Evolutionary conservation across 2,888 invertebrate genomes (phyloP).

Genomic region (Rhopalosiphum nymphaeae): DNA sequence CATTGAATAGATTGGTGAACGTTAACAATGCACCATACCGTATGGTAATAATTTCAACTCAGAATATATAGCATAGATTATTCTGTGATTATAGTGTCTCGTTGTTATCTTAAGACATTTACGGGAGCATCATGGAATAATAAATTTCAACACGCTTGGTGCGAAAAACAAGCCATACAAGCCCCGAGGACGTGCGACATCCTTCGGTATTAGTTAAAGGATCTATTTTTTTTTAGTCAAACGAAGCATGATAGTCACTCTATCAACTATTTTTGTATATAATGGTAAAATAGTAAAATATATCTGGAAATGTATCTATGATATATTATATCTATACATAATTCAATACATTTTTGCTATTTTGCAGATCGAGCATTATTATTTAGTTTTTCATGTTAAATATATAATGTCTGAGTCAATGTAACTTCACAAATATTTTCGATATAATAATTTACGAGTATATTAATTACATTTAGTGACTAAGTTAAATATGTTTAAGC

Average conservation of each 20-base stretch:
- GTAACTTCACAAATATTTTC: not conserved
- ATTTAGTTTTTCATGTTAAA: not conserved
- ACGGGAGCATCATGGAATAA: conserved; percentile 4
- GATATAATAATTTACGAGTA: not conserved
- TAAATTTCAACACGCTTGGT: conserved; percentile 8
- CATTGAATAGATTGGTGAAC: not conserved
- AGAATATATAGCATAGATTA: conserved; percentile 6
- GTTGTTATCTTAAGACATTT: conserved; percentile 13
- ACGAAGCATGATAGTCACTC: not conserved
- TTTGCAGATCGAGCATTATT: not conserved
- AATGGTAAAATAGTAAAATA: not conserved
- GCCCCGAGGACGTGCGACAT: not conserved
- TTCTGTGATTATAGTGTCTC: not conserved
- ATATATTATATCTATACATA: not conserved
- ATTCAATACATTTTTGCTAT: not conserved
- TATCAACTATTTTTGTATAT: not conserved
- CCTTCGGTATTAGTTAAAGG: not conserved
- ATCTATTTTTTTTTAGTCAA: not conserved
- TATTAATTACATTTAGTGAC: not conserved
- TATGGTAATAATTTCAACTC: not conserved
- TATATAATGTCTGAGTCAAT: not conserved
- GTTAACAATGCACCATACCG: not conserved
- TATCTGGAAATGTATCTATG: not conserved
- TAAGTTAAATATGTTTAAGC: not conserved
- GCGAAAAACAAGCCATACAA: conserved; percentile 4